Conservation (phyloP, 2,888 invertebrate genomes). For the Watsonalla binaria region DNA sequence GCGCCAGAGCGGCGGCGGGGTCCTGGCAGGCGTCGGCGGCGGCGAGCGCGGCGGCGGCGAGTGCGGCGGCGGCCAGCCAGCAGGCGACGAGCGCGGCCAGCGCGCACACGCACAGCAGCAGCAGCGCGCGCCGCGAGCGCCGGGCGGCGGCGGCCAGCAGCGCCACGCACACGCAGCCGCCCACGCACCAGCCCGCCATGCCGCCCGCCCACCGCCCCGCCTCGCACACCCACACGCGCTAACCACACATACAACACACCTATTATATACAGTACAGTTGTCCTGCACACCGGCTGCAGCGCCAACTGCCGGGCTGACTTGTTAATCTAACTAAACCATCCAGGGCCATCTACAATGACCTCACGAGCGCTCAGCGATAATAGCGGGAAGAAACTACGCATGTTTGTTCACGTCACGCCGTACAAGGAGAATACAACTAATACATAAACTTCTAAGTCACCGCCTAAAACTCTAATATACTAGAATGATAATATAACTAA, state of each 20-base stretch:
- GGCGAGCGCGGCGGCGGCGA: conserved; percentile 91
- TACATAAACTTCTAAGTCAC: no score
- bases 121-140: conserved; percentile 92
- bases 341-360: no score
- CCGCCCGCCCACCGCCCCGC: conserved; percentile 92
- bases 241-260: conserved; percentile 20
- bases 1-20: conserved; percentile 88
- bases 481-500: no score
- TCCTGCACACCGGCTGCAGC: no score
- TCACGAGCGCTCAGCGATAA: no score
- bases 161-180: conserved; percentile 92
- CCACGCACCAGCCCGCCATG: conserved; percentile 90
- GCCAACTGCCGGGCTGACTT: no score
- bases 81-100: conserved; percentile 87
- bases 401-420: no score
- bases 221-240: conserved; percentile 87
- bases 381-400: no score
- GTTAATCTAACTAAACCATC: no score
- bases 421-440: no score
- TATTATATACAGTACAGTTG: background rate
- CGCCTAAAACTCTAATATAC: no score
- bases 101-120: conserved; percentile 89
- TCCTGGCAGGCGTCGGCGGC: conserved; percentile 91
- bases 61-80: conserved; percentile 92
- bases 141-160: conserved; percentile 92